phyloP scores from a whole-genome alignment of 2,797 vertebrate species.

The Percopsis omiscomaycus region DNA sequence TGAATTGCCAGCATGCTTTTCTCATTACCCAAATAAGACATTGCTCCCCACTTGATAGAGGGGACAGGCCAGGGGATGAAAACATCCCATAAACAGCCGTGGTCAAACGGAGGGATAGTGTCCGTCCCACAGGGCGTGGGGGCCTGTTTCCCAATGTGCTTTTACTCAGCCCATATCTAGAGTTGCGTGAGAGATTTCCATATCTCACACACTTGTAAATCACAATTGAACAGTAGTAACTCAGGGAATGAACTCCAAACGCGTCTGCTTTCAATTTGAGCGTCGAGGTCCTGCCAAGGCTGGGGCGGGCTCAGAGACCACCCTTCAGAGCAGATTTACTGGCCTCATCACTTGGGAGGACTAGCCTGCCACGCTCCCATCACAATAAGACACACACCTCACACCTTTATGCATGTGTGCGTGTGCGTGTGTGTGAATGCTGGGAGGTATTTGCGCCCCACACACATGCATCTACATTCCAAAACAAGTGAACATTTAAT shows the following conservation, averaged over 20 bases:
- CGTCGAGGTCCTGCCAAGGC: constrained; percentile 81
- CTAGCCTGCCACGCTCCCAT: constrained; percentile 51
- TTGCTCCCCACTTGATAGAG: constrained; percentile 44
- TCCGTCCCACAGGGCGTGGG: constrained; percentile 65
- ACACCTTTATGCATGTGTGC: constrained; percentile 6
- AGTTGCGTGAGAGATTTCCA: constrained; percentile 88
- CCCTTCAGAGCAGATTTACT: constrained; percentile 80
- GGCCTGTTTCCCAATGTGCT: constrained; percentile 80
- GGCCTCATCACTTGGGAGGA: constrained; percentile 79
- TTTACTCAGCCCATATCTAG: constrained; percentile 81
- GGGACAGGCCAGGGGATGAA: constrained; percentile 57
- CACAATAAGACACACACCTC: background rate
- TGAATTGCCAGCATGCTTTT: constrained; percentile 38
- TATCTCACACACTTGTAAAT: constrained; percentile 88
- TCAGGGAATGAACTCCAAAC: constrained; percentile 86
- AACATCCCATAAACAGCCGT: constrained; percentile 59
- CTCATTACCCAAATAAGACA: constrained; percentile 47
- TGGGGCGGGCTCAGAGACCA: constrained; percentile 84
- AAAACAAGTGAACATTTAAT: background rate
- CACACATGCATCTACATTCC: constrained; percentile 8
- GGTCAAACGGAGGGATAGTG: constrained; percentile 64
- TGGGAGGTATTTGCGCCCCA: constrained; percentile 9
- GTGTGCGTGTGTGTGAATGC: constrained; percentile 9
- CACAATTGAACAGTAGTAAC: constrained; percentile 89
- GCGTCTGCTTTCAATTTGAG: constrained; percentile 90